phyloP scores from a whole-genome alignment of 2,888 invertebrate species.

The Exephanes ischioxanthus region DNA sequence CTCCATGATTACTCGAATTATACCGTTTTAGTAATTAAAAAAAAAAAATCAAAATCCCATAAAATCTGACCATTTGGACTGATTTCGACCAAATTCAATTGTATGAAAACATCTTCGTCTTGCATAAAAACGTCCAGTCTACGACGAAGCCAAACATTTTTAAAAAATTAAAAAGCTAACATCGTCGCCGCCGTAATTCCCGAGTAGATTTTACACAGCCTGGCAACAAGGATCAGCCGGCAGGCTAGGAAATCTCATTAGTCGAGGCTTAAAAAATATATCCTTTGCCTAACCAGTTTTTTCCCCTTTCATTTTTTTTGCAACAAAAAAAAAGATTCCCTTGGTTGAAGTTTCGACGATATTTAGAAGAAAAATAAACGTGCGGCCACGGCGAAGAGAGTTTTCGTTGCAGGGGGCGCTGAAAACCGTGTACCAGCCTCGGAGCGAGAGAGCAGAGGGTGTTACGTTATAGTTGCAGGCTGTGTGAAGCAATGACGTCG shows the following conservation, averaged over 20 bases:
- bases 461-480: not conserved
- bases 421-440: not conserved
- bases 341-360: no score
- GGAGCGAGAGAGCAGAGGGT: not conserved
- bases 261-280: no score
- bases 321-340: no score
- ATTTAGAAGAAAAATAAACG: not conserved
- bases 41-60: not conserved
- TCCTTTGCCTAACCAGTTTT: no score
- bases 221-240: no score
- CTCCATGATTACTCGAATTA: no score
- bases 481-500: conserved; percentile 39
- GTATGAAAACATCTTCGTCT: no score
- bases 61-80: no score
- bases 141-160: no score
- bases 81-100: no score
- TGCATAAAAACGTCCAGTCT: no score
- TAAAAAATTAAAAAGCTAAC: not conserved
- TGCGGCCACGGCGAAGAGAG: not conserved
- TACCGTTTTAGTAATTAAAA: not conserved
- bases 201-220: not conserved
- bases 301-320: not conserved
- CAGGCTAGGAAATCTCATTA: no score
- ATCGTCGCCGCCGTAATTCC: not conserved
- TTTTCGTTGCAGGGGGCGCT: not conserved